These are phyloP conservation scores for Vireo altiloquus DNA, from an alignment of 2,113 vertebrate genomes.

Conservation along the genomic window DNA sequence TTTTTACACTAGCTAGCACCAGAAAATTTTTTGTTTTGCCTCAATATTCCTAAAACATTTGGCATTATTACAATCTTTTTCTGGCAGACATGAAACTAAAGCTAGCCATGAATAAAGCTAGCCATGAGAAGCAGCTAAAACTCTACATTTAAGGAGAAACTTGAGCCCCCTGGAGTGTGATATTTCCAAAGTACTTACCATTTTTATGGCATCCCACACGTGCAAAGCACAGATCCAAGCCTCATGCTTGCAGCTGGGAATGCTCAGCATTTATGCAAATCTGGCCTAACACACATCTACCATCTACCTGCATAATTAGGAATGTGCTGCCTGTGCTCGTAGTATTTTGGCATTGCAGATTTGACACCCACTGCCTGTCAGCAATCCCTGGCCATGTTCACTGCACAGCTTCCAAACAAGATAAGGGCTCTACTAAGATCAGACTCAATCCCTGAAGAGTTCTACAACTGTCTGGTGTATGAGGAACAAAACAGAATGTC, in stretches of 20 bases:
- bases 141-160: background rate
- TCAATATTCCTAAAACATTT: background rate
- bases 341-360: background rate
- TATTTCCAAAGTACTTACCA: background rate
- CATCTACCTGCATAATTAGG: background rate
- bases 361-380: background rate
- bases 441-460: background rate
- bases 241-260: background rate
- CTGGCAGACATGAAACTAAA: background rate
- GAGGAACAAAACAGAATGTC: background rate
- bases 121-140: background rate
- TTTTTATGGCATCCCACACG: background rate
- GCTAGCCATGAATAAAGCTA: background rate
- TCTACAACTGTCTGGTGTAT: background rate
- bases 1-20: background rate
- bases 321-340: background rate
- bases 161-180: background rate
- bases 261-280: background rate
- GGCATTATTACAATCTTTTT: background rate
- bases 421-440: background rate
- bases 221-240: background rate
- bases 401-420: background rate
- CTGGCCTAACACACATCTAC: background rate
- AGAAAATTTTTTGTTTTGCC: background rate
- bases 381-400: background rate